Conservation (phyloP, 2,113 vertebrate species). For the Pachycephala philippinensis region DNA sequence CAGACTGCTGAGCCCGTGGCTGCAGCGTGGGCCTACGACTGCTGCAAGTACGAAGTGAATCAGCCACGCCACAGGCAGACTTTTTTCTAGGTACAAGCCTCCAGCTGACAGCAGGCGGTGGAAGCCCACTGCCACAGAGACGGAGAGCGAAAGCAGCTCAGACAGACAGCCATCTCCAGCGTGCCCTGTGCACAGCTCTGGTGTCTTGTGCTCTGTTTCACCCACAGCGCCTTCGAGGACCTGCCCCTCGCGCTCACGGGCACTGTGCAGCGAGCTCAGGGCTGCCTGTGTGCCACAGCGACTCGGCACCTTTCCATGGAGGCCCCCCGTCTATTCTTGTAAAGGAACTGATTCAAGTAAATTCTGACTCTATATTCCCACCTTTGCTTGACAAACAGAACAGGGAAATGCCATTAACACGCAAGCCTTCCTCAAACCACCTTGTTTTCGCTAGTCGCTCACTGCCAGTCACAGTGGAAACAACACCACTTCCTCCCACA, state of each 20-base stretch:
- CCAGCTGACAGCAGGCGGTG: background rate
- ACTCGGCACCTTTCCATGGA: background rate
- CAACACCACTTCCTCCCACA: conserved; percentile 77
- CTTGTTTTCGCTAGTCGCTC: conserved; percentile 68
- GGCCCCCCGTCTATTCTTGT: conserved; percentile 64
- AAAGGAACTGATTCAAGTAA: conserved; percentile 69
- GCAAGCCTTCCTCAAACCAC: conserved; percentile 66
- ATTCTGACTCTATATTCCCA: conserved; percentile 62
- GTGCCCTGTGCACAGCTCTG: background rate
- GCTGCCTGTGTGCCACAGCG: rapidly evolving
- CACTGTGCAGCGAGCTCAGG: background rate
- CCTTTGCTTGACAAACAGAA: conserved; percentile 71
- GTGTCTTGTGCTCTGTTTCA: background rate
- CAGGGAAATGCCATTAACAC: conserved; percentile 77
- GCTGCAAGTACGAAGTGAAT: background rate
- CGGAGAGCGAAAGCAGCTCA: background rate
- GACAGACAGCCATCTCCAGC: background rate
- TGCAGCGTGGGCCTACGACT: background rate
- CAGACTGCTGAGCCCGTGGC: background rate
- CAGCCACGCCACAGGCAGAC: rapidly evolving
- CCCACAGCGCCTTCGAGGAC: background rate
- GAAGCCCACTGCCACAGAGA: background rate
- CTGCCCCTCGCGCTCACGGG: rapidly evolving
- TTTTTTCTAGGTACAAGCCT: background rate
- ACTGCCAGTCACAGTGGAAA: conserved; percentile 75